Percentiles rank a stretch among this genome's conserved stretches.
phyloP scores from a whole-genome alignment of 2,797 vertebrate species.

The Enteromius fasciolatus region DNA sequence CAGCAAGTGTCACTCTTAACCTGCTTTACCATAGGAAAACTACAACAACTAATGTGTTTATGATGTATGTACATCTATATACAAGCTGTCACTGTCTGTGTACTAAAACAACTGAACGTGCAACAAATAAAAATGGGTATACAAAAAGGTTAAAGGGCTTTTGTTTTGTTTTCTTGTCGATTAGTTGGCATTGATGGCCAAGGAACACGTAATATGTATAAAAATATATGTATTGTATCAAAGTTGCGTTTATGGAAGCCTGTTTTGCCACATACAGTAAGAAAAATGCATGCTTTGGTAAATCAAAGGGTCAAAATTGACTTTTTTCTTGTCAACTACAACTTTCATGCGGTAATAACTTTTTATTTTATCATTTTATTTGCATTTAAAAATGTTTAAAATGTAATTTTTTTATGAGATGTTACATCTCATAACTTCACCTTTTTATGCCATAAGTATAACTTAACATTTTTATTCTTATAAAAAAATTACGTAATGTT shows the following conservation, averaged over 20 bases:
- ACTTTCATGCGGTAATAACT: too few species aligned
- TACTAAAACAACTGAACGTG: constrained; percentile 63
- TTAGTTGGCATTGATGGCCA: neutral
- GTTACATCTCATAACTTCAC: neutral
- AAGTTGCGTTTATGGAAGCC: neutral
- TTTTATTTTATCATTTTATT: too few species aligned
- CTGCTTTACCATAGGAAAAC: constrained; percentile 75
- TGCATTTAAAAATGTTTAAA: too few species aligned
- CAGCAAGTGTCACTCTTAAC: constrained; percentile 69
- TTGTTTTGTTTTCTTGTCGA: neutral
- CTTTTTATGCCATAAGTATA: neutral
- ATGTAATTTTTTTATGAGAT: too few species aligned
- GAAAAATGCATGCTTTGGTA: neutral
- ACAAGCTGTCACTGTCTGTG: constrained; percentile 76
- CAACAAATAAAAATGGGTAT: constrained; percentile 34
- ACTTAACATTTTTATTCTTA: too few species aligned
- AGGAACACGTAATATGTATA: neutral
- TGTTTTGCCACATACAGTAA: neutral
- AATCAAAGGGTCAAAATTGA: neutral
- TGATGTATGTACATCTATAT: constrained; percentile 73
- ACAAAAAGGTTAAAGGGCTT: neutral
- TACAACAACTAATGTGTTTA: constrained; percentile 64
- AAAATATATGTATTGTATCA: neutral
- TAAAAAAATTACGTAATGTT: neutral
- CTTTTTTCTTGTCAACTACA: too few species aligned